Evolutionary conservation across 2,797 vertebrate species (phyloP).

Genomic region (Balearica regulorum): DNA sequence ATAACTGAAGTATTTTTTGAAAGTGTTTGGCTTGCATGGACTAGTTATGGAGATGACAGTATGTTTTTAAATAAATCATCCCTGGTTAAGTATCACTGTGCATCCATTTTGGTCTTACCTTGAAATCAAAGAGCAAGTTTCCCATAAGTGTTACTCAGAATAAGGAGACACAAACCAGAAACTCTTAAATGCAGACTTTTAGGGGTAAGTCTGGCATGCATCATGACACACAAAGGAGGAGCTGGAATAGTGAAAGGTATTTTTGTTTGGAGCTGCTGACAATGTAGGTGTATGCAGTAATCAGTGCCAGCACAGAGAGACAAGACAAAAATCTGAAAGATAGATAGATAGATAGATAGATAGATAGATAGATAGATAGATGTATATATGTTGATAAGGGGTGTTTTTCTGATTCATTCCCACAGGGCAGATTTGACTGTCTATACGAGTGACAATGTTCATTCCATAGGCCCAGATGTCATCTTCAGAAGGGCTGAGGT

Average conservation of each 20-base stretch:
- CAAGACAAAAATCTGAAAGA: not conserved
- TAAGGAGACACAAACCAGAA: not conserved
- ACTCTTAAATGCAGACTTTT: not conserved
- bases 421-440: not conserved
- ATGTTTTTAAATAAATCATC: not conserved
- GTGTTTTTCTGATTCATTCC: not conserved
- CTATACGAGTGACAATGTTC: not conserved
- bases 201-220: not conserved
- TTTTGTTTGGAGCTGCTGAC: constrained; percentile 24
- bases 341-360: not conserved
- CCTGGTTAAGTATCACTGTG: not conserved
- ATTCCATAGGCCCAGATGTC: not conserved
- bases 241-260: not conserved
- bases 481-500: not conserved
- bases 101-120: not conserved
- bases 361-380: not conserved
- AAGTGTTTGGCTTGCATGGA: not conserved
- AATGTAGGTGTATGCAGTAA: not conserved
- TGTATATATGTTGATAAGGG: not conserved
- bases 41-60: not conserved
- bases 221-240: not conserved
- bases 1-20: not conserved
- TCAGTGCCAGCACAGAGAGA: not conserved
- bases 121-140: constrained; percentile 6
- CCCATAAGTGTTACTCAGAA: not conserved